phyloP scores from a whole-genome alignment of 2,113 vertebrate species.

The human region DNA sequence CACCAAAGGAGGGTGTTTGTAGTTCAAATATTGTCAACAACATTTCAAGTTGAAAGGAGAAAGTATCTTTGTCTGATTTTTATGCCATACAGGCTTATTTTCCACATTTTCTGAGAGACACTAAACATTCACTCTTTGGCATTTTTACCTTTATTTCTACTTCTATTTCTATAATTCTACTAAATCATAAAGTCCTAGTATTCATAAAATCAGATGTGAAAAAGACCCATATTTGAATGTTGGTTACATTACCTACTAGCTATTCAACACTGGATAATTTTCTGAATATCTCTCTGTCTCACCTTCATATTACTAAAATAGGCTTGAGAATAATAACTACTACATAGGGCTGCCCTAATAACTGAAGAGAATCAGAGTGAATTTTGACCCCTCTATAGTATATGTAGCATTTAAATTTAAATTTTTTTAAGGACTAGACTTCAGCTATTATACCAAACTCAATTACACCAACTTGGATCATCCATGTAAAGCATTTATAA shows the following conservation, averaged over 20 bases:
- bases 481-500: background rate
- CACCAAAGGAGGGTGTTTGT: background rate
- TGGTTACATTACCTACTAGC: background rate
- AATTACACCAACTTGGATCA: background rate
- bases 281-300: background rate
- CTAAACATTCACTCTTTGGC: background rate
- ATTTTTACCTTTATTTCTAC: constrained; percentile 36
- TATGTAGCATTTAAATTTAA: background rate
- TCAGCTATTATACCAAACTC: background rate
- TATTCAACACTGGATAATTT: background rate
- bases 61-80: background rate
- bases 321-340: background rate
- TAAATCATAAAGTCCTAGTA: background rate
- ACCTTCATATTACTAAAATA: background rate
- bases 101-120: background rate
- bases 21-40: background rate
- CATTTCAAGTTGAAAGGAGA: background rate
- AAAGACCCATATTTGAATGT: background rate
- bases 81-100: background rate
- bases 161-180: background rate
- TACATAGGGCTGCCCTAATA: background rate
- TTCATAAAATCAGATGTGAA: background rate
- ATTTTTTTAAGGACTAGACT: background rate
- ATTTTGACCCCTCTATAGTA: background rate
- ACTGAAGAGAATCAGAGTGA: background rate